Base-by-base conservation (phyloP, 2,797 vertebrate species). In the Pygocentrus nattereri region DNA sequence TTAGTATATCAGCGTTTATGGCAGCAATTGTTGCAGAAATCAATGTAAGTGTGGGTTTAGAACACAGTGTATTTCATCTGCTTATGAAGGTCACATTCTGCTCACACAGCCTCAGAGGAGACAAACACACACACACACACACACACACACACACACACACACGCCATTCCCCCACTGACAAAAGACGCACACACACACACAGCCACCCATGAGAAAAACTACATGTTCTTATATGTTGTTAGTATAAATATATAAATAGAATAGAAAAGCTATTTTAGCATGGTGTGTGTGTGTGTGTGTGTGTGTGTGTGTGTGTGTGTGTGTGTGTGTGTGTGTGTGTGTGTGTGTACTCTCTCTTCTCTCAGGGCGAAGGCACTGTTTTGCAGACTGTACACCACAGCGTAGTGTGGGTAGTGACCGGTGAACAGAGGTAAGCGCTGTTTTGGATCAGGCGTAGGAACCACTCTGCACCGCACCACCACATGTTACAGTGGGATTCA, bases 51-150 rank as follows among this genome's bases (percentile, higher is more conserved):
- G 58, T 61, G 58, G 27, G 58, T 61, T 58, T 30, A 30, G 88
- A 89, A 91, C 92, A 93, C 91, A 49, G 74, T 83, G 69, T 81
- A 83, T 93, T 92, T 88, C 90, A 92, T 92, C 90, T 91, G 86
- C 84, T 84, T 85, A 89, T 92, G 92, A 93, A 94, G 92, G 92
- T 93, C 93, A 92, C 89, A 91, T 90, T 90, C 89, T 84, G 87
- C 78, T 85, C 83, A 86, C 88, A 88, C 79, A 50, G 86, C 84
- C 84, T 85, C 80, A 76, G 82, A 86, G 87, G 81, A 74, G 18
- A 64, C 64, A 78, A 59, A 82, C 72, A 62, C 13, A 18, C 62
- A 74, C 61, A 77, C 31, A 76, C 12, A 76, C 59, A 64, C 56
- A 79, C 30, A 58, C 61, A 76, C 31, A 21, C 52, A 82, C 52